phyloP scores from a whole-genome alignment of 92 coral and sea anemone species.

The Desmophyllum pertusum region DNA sequence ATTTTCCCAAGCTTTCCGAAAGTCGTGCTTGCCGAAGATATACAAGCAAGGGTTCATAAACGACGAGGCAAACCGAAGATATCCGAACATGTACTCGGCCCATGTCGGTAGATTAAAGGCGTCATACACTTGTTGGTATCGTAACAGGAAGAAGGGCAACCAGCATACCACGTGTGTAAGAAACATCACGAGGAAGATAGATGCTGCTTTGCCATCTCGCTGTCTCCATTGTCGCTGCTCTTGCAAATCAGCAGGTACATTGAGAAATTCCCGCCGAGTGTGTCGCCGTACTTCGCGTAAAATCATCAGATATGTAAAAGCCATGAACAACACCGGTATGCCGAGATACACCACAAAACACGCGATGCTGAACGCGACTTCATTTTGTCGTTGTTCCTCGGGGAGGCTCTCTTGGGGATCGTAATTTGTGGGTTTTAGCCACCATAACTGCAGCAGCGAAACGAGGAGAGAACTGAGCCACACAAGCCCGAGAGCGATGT shows the following conservation, averaged over 20 bases:
- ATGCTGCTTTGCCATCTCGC: slow-evolving; percentile 47
- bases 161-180: slow-evolving; percentile 47
- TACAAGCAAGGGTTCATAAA: slow-evolving; percentile 62
- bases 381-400: slow-evolving; percentile 35
- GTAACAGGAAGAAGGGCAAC: slow-evolving; percentile 60
- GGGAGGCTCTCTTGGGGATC: slow-evolving; percentile 33
- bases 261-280: slow-evolving; percentile 24
- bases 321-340: slow-evolving; percentile 51
- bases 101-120: slow-evolving; percentile 38
- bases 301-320: slow-evolving; percentile 44
- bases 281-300: slow-evolving; percentile 63
- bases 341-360: slow-evolving; percentile 48
- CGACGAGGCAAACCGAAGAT: slow-evolving; percentile 58
- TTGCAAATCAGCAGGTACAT: slow-evolving; percentile 11
- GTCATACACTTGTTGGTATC: slow-evolving; percentile 11
- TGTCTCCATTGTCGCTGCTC: slow-evolving; percentile 26
- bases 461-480: slow-evolving; percentile 49
- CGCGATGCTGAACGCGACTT: slow-evolving; percentile 34
- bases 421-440: slow-evolving; percentile 40
- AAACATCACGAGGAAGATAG: slow-evolving; percentile 62
- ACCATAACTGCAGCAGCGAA: slow-evolving; percentile 58
- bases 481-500: slow-evolving; percentile 22
- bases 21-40: slow-evolving; percentile 74
- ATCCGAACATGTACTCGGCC: slow-evolving; percentile 50
- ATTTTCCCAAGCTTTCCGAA: slow-evolving; percentile 42